Evolutionary conservation across 2,113 vertebrate species (phyloP), one percentile per base, ranked within the genome.

Genomic region (Mormyrus lacerda): DNA sequence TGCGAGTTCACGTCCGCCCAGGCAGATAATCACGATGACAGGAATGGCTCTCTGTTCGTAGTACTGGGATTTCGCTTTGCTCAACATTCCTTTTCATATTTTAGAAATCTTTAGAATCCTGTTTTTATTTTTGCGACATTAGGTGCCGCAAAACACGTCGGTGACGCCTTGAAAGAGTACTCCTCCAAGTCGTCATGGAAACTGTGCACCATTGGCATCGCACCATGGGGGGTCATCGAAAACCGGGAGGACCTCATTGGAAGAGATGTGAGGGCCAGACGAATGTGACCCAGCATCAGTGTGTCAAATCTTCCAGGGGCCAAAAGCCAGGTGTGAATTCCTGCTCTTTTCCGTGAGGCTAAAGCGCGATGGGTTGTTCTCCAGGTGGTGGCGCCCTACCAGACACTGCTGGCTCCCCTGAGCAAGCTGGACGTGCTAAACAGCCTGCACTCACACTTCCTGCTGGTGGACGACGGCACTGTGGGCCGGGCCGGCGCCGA

Each of bases 101-200:
- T 21, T 42, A 58, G 58, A 17, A 50, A 73, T 17, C n/a, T 88
- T 50, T 73, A 27, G 15, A 55, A 42, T 19, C 3, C 8, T 79
- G 13, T 51, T 82, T 15, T 86, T 51, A 19, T 51, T 85, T 88
- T 55, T 73, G 76, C 1, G 1, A 69, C 84, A 84, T 13, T 58
- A 99, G 98, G 98, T 95, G 98, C 98, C 92, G 98, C 98, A 39
- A 99, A 99, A 94, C 98, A 99, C 92, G 98, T 99, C 89, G 98
- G 98, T 42, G 98, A 99, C 91, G 98, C 98, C 90, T 96, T 99
- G 88, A 97, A 97, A 95, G 98, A 99, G 93, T 97, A 99, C 87
- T 97, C 97, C 89, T 98, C 98, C 92, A 95, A 96, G 95, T 99
- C 98, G 89, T 97, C 98, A 91, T 97, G 97, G 94, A 99, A 99